Base-by-base conservation (phyloP, 2,888 invertebrate genomes). In the Rotaria socialis region DNA sequence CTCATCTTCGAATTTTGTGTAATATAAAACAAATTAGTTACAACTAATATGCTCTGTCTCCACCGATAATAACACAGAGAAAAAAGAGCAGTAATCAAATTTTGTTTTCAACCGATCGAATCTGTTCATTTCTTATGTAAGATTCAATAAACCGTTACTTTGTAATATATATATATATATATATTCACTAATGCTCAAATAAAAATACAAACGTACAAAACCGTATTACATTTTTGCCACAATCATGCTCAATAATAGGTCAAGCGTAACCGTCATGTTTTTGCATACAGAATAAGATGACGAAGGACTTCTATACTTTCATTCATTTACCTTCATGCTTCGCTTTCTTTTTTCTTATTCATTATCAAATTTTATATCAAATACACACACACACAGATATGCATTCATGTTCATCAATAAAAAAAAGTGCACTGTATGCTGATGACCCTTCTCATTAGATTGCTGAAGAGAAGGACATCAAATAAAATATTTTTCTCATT, bases 241-340 rank as follows among this genome's bases (percentile, higher is more conserved):
- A 16, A 67, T 67, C 67, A 67, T 67, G 35, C 35, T 67, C 67
- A 19, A 67, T 35, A 67, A 41, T 35, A 67, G 67, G 67, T 67
- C 67, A 67, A 67, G 67, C 67, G 27, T 67, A 14, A 35, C 67
- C 41, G 35, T 19, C 67, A 67, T 67, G 67, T 67, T 67, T 67
- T 67, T 41, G 67, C 67, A 67, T 67, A 27, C 19, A 27, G 67
- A 67, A 67, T 35, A 67, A 11, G 67, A 67, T 67, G 6, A 19
- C 67, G 67, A 67, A 67, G 67, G 67, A 67, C 67, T 67, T 67
- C 19, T 6, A 67, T 19, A 41, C 67, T 19, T 27, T 67, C 67
- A 67, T 41, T 67, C 35, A 27, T 16, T 67, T 67, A 67, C 67
- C 67, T 67, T 67, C 67, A 67, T 67, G 67, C 67, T 67, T 67